Evolutionary conservation across 2,888 invertebrate genomes (phyloP).

Genomic region (Neria commutata): DNA sequence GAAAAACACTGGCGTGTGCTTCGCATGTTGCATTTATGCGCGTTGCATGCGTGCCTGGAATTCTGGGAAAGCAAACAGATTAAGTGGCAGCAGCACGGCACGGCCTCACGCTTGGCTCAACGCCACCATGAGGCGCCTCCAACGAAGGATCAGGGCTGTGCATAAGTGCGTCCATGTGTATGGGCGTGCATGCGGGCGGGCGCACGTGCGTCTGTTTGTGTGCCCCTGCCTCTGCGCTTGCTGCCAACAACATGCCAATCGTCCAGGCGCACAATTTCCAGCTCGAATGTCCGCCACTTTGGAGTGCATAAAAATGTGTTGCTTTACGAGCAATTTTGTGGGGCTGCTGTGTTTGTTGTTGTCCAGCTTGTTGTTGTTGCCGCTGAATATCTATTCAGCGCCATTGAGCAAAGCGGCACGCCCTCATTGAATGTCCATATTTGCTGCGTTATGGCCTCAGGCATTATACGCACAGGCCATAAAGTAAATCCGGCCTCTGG

Average conservation of each 20-base stretch:
- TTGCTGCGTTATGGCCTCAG: conserved; percentile 5
- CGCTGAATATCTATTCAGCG: neutral
- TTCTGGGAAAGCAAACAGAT: neutral
- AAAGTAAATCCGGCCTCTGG: conserved; percentile 2
- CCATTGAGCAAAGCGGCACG: neutral
- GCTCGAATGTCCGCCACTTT: too few species aligned
- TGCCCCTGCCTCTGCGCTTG: too few species aligned
- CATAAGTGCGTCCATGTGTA: conserved; percentile 16
- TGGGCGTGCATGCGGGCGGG: conserved; percentile 19
- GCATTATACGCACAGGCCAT: conserved; percentile 2
- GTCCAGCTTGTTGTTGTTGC: neutral
- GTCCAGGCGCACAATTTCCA: too few species aligned
- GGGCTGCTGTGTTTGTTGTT: neutral
- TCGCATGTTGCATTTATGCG: too few species aligned
- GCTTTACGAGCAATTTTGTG: neutral
- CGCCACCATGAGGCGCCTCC: too few species aligned
- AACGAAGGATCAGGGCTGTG: neutral
- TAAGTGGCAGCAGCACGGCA: neutral
- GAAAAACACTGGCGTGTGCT: too few species aligned
- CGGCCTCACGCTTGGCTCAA: too few species aligned
- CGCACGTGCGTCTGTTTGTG: conserved; percentile 5
- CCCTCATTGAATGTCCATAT: neutral
- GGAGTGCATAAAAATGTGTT: conserved; percentile 1
- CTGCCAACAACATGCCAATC: too few species aligned
- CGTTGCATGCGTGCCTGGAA: too few species aligned